Percentiles rank a stretch among this genome's conserved stretches.
These are phyloP conservation scores for Cotesia chilonis DNA, from an alignment of 1,140 invertebrate species.

Conservation along the genomic window DNA sequence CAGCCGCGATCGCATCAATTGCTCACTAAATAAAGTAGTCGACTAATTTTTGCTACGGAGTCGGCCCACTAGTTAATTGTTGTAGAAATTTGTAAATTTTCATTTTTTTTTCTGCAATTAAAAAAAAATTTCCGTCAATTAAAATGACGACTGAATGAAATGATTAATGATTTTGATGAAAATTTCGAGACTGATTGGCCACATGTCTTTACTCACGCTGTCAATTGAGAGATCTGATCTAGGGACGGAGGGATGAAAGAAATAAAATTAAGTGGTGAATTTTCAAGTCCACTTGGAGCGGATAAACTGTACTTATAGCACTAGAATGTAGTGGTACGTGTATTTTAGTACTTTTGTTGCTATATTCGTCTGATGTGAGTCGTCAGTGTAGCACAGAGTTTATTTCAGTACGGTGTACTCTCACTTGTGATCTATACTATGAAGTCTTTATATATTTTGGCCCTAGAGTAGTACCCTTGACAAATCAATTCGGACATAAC, in stretches of 20 bases:
- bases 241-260: conserved; percentile 42
- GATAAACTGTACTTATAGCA: background rate
- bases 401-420: background rate
- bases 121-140: too few species aligned
- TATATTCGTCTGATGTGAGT: background rate
- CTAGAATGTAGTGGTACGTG: background rate
- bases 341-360: background rate
- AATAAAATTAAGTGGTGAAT: conserved; percentile 42
- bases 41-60: background rate
- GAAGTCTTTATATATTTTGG: background rate
- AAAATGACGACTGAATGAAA: too few species aligned
- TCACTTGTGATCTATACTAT: background rate
- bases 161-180: too few species aligned
- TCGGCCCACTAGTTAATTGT: too few species aligned
- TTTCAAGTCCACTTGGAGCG: conserved; percentile 52
- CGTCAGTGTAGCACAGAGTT: background rate
- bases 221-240: conserved; percentile 43
- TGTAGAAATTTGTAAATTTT: too few species aligned
- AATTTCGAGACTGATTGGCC: too few species aligned
- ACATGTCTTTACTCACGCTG: conserved; percentile 37
- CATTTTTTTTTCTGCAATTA: too few species aligned
- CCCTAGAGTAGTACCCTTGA: conserved; percentile 45
- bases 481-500: conserved; percentile 63
- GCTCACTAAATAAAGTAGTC: conserved; percentile 16
- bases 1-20: conserved; percentile 24